Conservation (phyloP, 1,140 invertebrate species). For the Caerostris darwini region DNA sequence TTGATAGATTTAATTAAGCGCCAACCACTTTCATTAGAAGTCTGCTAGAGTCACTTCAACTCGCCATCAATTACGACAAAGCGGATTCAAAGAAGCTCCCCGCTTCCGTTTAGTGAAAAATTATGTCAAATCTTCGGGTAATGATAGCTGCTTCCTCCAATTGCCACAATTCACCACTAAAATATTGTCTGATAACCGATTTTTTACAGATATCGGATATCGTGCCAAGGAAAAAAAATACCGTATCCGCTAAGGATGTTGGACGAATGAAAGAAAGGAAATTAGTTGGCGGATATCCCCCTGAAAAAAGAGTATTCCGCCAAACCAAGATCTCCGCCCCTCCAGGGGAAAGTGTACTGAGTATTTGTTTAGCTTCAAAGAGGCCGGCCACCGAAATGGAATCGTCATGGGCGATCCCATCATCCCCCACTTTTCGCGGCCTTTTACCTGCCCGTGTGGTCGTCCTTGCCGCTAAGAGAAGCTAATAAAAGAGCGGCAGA, state of each 20-base stretch:
- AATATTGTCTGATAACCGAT: conserved; percentile 2
- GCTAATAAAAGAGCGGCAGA: conserved; percentile 60
- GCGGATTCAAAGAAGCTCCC: background rate
- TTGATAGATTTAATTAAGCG: too few species aligned
- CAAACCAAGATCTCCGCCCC: background rate
- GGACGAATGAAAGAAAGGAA: background rate
- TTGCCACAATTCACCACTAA: background rate
- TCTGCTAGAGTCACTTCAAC: background rate
- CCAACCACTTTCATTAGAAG: too few species aligned
- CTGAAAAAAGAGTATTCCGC: background rate
- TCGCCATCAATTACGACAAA: background rate
- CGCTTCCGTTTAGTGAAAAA: background rate
- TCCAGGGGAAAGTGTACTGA: background rate
- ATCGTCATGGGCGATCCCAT: conserved; percentile 50
- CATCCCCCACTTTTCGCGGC: background rate
- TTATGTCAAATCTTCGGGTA: background rate
- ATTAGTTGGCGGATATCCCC: background rate
- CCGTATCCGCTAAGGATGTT: background rate
- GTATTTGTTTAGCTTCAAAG: conserved; percentile 69
- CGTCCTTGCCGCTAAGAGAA: conserved; percentile 13
- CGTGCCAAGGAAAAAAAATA: background rate
- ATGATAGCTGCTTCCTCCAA: background rate
- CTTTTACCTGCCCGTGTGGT: conserved; percentile 42
- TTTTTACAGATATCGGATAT: background rate
- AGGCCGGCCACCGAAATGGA: conserved; percentile 37